Base-by-base conservation (phyloP, 2,888 invertebrate species). In the Synergus umbraculus region DNA sequence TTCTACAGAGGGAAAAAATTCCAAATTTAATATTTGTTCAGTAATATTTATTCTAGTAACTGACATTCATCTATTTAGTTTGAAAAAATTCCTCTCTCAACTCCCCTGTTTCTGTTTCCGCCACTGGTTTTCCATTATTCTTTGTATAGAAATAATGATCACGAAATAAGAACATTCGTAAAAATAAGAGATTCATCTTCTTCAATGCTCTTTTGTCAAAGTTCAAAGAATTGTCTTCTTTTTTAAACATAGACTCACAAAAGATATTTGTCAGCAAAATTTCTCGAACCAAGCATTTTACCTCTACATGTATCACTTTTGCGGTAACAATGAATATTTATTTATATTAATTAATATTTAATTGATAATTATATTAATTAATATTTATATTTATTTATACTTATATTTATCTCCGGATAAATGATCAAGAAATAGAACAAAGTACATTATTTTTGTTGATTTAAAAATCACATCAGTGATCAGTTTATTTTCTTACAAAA, bases 141-240 rank as follows among this genome's bases (percentile, higher is more conserved):
- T 63, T 63, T 18, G 22, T 63, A 63, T 63, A 29, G 22, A 63
- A 63, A 63, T 63, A 63, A 63, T 63, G 29, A 63, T 63, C 22
- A 63, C 0, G 29, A 29, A 63, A 22, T 58, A 29, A 18, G 29
- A 63, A 29, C 29, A 63, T 29, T 29, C 63, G 22, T 10, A 37
- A 37, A 37, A 37, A 58, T 18, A 18, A 58, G 18, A 60, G 1
- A 22, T 22, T 29, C 13, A 63, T 63, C 13, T 58, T 18, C 58
- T 58, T 58, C n/a, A 58, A 58, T 18, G 58, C 63, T 63, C 63
- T 63, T 63, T 63, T 63, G 29, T 63, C 4, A 13, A 63, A 63
- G 13, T 29, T 29, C 63, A 10, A 29, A 12, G 22, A 63, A 29
- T 63, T 29, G 4, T 29, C 12, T 37, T 63, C 29, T 63, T 29